Evolutionary conservation across 2,888 invertebrate species (phyloP).

Genomic region (Amaurobius ferox): DNA sequence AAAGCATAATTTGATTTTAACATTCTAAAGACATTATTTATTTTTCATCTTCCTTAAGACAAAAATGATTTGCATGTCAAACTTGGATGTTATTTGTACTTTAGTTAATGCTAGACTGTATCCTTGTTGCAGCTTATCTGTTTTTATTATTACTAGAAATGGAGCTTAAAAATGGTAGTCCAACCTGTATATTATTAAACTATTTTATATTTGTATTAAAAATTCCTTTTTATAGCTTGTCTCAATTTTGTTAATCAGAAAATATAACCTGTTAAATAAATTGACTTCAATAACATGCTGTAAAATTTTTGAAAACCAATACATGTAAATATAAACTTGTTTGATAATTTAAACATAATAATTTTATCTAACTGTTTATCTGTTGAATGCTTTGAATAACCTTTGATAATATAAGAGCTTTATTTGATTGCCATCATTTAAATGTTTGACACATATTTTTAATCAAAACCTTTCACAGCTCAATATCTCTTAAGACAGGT

Average conservation of each 20-base stretch:
- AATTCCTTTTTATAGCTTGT: neutral
- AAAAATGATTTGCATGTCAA: neutral
- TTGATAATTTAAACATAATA: too few species aligned
- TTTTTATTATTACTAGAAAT: neutral
- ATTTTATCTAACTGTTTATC: too few species aligned
- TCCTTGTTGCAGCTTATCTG: neutral
- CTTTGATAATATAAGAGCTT: too few species aligned
- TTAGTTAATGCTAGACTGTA: conserved; percentile 15
- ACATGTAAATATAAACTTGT: too few species aligned
- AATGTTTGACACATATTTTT: too few species aligned
- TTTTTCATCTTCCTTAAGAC: conserved; percentile 9
- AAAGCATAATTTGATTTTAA: conserved; percentile 11
- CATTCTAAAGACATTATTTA: neutral
- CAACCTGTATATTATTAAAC: neutral
- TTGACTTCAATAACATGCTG: too few species aligned
- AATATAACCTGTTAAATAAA: neutral
- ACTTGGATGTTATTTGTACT: neutral
- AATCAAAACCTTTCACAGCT: too few species aligned
- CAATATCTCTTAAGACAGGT: too few species aligned
- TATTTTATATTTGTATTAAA: neutral
- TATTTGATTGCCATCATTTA: too few species aligned
- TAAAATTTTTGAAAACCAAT: too few species aligned
- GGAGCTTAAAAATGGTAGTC: conserved; percentile 12
- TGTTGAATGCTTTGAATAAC: too few species aligned
- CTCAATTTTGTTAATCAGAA: neutral